These are phyloP conservation scores for Tryphoninae sp. DNA, from an alignment of 2,888 invertebrate species.

Conservation along the genomic window DNA sequence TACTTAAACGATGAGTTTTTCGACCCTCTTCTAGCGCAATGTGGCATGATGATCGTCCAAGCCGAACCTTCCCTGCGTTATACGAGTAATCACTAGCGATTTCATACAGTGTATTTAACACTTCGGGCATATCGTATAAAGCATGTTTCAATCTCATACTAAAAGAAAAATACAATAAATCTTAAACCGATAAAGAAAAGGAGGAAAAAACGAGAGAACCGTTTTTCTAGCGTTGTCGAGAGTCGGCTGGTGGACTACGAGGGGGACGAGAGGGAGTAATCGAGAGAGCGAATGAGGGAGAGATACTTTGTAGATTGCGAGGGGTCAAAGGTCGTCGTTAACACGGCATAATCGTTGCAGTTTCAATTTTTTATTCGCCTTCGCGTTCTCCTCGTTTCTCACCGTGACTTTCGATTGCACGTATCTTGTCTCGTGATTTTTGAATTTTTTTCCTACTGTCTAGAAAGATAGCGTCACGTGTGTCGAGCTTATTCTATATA, in stretches of 20 bases:
- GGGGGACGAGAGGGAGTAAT: conserved; percentile 17
- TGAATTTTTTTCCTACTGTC: conserved; percentile 9
- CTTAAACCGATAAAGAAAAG: conserved; percentile 31
- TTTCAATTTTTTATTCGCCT: conserved; percentile 22
- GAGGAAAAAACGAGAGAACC: conserved; percentile 14
- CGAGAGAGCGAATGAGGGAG: no score
- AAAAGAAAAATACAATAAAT: conserved; percentile 37
- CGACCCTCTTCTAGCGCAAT: conserved; percentile 39
- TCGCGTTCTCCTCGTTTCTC: conserved; percentile 15
- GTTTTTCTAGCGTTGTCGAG: conserved; percentile 17
- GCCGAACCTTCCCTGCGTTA: conserved; percentile 1
- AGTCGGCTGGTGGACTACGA: conserved; percentile 14
- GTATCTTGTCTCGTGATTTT: conserved; percentile 19
- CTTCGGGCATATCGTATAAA: background rate
- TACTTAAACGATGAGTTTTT: conserved; percentile 61
- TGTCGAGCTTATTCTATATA: no score
- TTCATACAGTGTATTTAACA: conserved; percentile 21
- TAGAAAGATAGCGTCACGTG: conserved; percentile 13
- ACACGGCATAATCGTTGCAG: conserved; percentile 28
- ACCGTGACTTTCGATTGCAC: conserved; percentile 28
- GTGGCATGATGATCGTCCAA: conserved; percentile 20
- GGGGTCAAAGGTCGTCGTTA: conserved; percentile 38
- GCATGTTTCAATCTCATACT: conserved; percentile 49
- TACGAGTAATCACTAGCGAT: conserved; percentile 15
- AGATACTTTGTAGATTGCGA: conserved; percentile 37